phyloP scores from a whole-genome alignment of 2,888 invertebrate species.

The Serrognathus titanus region DNA sequence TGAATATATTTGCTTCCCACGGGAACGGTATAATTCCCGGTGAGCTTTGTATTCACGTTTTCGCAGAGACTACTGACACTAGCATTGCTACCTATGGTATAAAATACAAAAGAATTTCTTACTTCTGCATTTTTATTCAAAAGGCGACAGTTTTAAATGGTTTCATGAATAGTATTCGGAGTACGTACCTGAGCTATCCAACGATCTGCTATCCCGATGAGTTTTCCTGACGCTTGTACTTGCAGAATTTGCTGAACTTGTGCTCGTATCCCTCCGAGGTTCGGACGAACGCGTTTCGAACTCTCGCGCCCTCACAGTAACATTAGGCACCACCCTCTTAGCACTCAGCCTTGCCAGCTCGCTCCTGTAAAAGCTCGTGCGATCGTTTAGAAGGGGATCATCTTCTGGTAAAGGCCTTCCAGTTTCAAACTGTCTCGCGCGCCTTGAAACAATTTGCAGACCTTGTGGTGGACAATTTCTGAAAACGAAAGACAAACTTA shows the following conservation, averaged over 20 bases:
- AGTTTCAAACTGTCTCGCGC: slow-evolving; percentile 71
- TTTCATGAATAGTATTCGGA: neutral
- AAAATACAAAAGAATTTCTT: neutral
- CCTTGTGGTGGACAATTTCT: slow-evolving; percentile 42
- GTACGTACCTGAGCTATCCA: slow-evolving; percentile 53
- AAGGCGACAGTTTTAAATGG: too few relatives aligned
- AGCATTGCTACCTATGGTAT: slow-evolving; percentile 47
- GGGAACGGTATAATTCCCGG: slow-evolving; percentile 73
- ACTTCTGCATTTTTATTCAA: neutral
- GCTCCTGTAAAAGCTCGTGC: slow-evolving; percentile 65
- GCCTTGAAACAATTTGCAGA: slow-evolving; percentile 67
- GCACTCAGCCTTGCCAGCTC: slow-evolving; percentile 62
- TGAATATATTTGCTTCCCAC: slow-evolving; percentile 77
- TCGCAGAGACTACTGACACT: slow-evolving; percentile 54
- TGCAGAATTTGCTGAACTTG: slow-evolving; percentile 33
- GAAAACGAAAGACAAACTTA: slow-evolving; percentile 5
- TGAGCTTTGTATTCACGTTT: slow-evolving; percentile 49
- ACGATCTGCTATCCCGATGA: slow-evolving; percentile 54
- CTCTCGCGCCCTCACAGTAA: slow-evolving; percentile 69
- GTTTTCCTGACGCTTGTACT: slow-evolving; percentile 34
- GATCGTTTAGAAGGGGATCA: slow-evolving; percentile 55
- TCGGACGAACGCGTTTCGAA: slow-evolving; percentile 61
- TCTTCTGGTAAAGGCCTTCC: slow-evolving; percentile 58
- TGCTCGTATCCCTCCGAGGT: slow-evolving; percentile 33
- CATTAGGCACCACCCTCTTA: slow-evolving; percentile 69